Percentiles rank a stretch among this genome's conserved stretches.
Evolutionary conservation across 2,888 invertebrate species (phyloP).

Genomic region (Polymixis lichenea): DNA sequence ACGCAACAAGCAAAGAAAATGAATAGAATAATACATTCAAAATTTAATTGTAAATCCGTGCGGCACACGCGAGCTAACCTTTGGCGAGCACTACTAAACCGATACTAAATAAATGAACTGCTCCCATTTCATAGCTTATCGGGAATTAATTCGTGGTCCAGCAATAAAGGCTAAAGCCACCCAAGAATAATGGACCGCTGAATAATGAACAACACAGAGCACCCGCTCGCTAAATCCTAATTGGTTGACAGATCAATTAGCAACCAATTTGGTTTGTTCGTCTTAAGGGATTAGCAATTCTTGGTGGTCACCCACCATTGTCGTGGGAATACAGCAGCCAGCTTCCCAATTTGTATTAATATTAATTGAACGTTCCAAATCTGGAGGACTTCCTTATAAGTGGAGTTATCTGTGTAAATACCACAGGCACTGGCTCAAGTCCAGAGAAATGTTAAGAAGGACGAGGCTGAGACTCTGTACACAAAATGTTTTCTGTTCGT

Average conservation of each 20-base stretch:
- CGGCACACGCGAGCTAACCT: conserved; percentile 27
- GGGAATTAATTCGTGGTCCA: conserved; percentile 55
- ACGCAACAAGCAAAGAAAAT: not conserved
- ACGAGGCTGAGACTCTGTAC: not conserved
- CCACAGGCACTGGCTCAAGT: not conserved
- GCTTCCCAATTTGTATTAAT: conserved; percentile 42
- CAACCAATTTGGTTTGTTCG: conserved; percentile 53
- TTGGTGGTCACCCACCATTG: conserved; percentile 51
- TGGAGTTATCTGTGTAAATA: conserved; percentile 15
- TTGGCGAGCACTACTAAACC: conserved; percentile 44
- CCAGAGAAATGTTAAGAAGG: not conserved
- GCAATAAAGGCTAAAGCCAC: conserved; percentile 43
- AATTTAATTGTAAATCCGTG: conserved; percentile 16
- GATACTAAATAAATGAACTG: conserved; percentile 55
- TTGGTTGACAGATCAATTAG: conserved; percentile 64
- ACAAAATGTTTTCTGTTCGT: conserved; percentile 21
- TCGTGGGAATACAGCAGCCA: conserved; percentile 18
- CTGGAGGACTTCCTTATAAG: not conserved
- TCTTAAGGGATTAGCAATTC: conserved; percentile 59
- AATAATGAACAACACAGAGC: conserved; percentile 53
- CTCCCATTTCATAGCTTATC: conserved; percentile 44
- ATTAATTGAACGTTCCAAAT: conserved; percentile 31
- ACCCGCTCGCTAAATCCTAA: conserved; percentile 37
- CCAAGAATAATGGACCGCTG: conserved; percentile 49
- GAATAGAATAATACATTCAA: not conserved